Evolutionary conservation across 2,888 invertebrate genomes (phyloP).

Genomic region (Oscheius sp.): DNA sequence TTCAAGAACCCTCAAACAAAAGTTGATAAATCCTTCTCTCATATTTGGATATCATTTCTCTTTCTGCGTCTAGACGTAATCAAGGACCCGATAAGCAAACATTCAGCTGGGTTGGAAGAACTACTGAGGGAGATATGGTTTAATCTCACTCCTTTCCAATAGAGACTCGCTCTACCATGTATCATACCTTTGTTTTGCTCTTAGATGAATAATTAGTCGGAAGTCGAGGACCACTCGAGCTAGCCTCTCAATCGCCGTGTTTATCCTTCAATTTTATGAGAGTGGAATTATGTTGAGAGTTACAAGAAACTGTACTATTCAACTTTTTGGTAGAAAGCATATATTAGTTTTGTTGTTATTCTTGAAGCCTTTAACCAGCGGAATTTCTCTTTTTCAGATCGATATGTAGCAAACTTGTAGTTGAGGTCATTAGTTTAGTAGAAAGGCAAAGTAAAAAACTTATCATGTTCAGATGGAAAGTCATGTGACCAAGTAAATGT

Average conservation of each 20-base stretch:
- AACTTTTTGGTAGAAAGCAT: not conserved
- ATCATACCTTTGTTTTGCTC: no score
- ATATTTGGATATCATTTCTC: constrained; percentile 25
- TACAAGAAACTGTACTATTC: no score
- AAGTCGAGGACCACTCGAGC: no score
- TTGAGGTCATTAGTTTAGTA: not conserved
- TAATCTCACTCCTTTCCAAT: not conserved
- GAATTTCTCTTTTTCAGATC: not conserved
- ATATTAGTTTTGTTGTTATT: not conserved
- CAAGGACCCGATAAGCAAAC: constrained; percentile 3
- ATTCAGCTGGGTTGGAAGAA: not conserved
- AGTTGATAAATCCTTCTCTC: not conserved
- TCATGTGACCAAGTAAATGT: not conserved
- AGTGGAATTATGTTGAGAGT: no score
- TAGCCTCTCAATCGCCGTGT: not conserved
- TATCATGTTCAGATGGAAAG: not conserved
- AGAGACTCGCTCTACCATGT: not conserved
- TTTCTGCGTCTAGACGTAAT: constrained; percentile 19
- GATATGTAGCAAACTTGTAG: not conserved
- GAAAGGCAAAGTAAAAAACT: no score
- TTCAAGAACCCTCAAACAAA: not conserved
- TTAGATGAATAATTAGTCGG: no score
- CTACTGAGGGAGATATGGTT: not conserved
- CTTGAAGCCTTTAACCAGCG: not conserved
- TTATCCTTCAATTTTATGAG: not conserved